Percentiles rank a stretch among this genome's conserved stretches.
Conservation (phyloP, 2,113 vertebrate species). For the Acrocephalus arundinaceus region DNA sequence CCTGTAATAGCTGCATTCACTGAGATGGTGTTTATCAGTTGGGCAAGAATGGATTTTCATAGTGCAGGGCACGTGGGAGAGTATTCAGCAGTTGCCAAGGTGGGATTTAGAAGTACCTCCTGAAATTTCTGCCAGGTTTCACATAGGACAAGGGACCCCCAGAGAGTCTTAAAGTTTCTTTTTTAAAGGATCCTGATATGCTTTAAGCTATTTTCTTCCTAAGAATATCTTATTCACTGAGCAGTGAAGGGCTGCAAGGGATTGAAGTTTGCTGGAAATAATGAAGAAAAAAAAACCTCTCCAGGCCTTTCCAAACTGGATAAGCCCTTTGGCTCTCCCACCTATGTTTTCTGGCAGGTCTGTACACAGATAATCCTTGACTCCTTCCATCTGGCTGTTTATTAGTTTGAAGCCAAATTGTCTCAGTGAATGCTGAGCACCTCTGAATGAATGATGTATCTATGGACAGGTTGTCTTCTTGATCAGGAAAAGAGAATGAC, state of each 20-base stretch:
- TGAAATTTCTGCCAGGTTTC: neutral
- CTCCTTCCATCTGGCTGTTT: neutral
- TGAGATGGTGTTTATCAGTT: neutral
- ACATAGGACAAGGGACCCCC: neutral
- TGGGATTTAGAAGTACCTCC: neutral
- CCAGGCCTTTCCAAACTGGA: neutral
- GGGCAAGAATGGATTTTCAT: neutral
- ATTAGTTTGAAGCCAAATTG: neutral
- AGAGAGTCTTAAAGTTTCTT: neutral
- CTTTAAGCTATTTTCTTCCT: neutral
- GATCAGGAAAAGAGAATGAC: conserved; percentile 53
- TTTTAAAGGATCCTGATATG: neutral
- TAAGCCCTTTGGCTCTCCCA: neutral
- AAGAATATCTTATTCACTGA: neutral
- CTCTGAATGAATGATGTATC: conserved; percentile 6
- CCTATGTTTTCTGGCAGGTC: neutral
- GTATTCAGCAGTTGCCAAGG: neutral
- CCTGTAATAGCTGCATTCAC: neutral
- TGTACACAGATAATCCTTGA: neutral
- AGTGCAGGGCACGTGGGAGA: neutral
- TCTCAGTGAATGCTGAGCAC: neutral
- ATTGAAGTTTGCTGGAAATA: neutral
- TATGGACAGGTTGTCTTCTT: conserved; percentile 14
- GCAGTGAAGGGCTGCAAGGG: neutral
- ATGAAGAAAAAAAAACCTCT: neutral